Base-by-base conservation (phyloP, 2,113 vertebrate genomes). In the Herpailurus yagouaroundi region DNA sequence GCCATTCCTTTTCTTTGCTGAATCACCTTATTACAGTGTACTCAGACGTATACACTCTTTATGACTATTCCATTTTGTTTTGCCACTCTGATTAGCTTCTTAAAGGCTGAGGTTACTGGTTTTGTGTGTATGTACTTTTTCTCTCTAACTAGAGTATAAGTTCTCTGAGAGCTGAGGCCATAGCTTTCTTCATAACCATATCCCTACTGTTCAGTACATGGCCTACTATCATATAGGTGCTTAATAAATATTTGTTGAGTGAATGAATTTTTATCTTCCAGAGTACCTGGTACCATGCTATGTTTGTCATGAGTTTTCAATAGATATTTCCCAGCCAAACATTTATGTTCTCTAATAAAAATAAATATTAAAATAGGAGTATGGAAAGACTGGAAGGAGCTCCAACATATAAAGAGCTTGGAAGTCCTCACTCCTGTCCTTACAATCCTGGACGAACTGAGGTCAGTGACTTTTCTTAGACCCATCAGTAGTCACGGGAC, bases 341-440 rank as follows among this genome's bases (percentile, higher is more conserved):
- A 80, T 79, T 85, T 93, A 15, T 90, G 31, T 84, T 88, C n/a
- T 94, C 7, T 82, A 82, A 77, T 77, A 69, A 81, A 91, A 95
- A 48, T 87, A 88, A 91, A 89, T 77, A 45, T 92, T 92, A 33
- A 91, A 97, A 86, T 69, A 57, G 55, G 18, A 76, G 11, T 64
- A 45, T 83, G 48, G 38, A 83, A 79, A 89, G 23, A 52, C 1
- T 38, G 2, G 52, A 36, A 88, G 25, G 57, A 27, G 1, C 33
- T 50, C 23, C 2, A 60, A 27, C 48, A 79, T 52, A 3, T 63
- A 52, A 89, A 83, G 33, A 77, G n/a, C 45, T 95, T 86, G 33
- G 33, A 89, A 85, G 45, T 82, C 21, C 48, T 79, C 23, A n/a
- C 21, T 92, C 57, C 41, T n/a, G 29, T 60, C 9, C 36, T 91